Percentiles rank a stretch among this genome's conserved stretches.
Evolutionary conservation across 2,113 vertebrate species (phyloP).

Genomic region (Pavo muticus): DNA sequence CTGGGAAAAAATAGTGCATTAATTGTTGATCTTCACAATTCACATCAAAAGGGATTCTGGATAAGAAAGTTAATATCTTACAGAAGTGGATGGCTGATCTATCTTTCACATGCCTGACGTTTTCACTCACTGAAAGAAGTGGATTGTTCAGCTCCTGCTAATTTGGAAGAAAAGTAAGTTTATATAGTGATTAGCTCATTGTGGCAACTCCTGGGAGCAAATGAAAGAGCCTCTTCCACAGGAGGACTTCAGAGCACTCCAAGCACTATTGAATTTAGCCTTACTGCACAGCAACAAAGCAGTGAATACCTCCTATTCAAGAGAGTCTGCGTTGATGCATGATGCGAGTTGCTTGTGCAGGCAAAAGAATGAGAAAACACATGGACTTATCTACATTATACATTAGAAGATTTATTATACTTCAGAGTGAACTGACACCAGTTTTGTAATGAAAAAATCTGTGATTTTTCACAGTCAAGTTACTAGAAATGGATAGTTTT

Average conservation of each 20-base stretch:
- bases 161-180: slow-evolving; percentile 42
- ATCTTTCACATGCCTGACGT: neutral
- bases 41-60: accelerated
- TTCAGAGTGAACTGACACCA: neutral
- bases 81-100: slow-evolving; percentile 6
- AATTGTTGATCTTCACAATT: neutral
- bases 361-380: slow-evolving; percentile 1
- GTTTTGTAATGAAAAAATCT: neutral
- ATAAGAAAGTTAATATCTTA: slow-evolving; percentile 3
- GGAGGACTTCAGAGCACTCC: slow-evolving; percentile 7
- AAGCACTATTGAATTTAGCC: slow-evolving; percentile 23
- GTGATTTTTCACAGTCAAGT: neutral
- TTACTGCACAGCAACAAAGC: neutral
- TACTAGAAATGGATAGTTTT: neutral
- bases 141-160: slow-evolving; percentile 1
- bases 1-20: neutral
- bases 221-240: slow-evolving; percentile 22
- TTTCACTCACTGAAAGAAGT: neutral
- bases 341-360: neutral
- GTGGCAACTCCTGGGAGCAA: slow-evolving; percentile 27
- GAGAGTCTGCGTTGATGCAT: neutral
- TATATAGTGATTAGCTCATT: neutral
- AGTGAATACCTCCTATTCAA: neutral
- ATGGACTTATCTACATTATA: neutral
- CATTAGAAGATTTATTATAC: neutral